Percentiles rank a stretch among this genome's conserved stretches.
These are phyloP conservation scores for Plotosus lineatus DNA, from an alignment of 2,113 vertebrate species.

Conservation along the genomic window DNA sequence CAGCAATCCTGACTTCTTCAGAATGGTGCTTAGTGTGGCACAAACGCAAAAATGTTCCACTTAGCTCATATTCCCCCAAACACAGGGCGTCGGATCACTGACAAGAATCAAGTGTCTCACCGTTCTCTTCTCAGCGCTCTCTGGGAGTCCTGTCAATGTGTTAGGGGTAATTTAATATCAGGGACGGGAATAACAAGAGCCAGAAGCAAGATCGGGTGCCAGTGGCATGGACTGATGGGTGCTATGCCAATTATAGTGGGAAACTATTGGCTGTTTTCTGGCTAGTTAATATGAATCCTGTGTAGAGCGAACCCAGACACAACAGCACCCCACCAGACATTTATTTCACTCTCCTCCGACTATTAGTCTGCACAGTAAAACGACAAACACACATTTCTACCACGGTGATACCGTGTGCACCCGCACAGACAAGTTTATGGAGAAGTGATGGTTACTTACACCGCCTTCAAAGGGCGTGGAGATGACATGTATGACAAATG, in stretches of 20 bases:
- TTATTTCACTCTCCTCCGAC: neutral
- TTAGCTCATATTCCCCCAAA: constrained; percentile 10
- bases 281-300: neutral
- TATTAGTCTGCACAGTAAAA: neutral
- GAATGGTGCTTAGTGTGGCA: neutral
- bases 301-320: neutral
- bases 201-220: neutral
- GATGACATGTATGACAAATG: neutral
- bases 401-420: neutral
- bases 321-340: neutral
- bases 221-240: neutral
- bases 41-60: neutral
- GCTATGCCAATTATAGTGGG: constrained; percentile 17
- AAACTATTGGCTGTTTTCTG: constrained; percentile 23
- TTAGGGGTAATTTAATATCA: constrained; percentile 33
- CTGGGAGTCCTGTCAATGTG: constrained; percentile 18
- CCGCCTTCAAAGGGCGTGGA: no score
- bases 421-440: neutral
- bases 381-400: neutral
- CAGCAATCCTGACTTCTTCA: constrained; percentile 5
- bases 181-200: neutral
- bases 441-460: constrained; percentile 10
- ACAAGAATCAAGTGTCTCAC: constrained; percentile 26
- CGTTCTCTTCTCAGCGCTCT: constrained; percentile 16
- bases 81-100: constrained; percentile 20